Evolutionary conservation across 2,797 vertebrate species (phyloP).

Genomic region (Lacerta viridis): DNA sequence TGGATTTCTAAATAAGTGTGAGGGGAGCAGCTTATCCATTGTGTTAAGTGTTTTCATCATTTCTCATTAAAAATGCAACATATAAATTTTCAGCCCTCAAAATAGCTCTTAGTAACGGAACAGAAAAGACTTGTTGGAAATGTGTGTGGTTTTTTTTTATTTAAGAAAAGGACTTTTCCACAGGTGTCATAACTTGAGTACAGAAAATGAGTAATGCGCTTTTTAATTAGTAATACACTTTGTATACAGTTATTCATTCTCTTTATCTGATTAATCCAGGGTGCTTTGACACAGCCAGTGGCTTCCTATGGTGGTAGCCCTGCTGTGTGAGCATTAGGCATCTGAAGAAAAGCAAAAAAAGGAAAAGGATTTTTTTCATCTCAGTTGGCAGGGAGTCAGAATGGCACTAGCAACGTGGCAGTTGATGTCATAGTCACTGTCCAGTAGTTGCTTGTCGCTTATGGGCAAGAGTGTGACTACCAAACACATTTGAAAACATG

Average conservation of each 20-base stretch:
- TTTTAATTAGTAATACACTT: constrained; percentile 1
- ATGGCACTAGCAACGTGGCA: background rate
- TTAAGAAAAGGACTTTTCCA: background rate
- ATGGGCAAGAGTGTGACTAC: background rate
- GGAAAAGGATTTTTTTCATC: background rate
- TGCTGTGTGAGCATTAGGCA: background rate
- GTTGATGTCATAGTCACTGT: background rate
- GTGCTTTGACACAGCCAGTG: background rate
- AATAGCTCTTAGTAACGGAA: background rate
- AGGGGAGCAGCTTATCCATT: background rate
- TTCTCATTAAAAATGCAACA: background rate
- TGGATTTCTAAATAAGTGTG: background rate
- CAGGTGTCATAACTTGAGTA: background rate
- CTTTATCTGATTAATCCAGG: background rate
- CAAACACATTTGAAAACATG: background rate
- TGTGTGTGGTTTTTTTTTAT: no score
- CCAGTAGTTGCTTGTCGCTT: background rate
- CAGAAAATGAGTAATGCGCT: background rate
- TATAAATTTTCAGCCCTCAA: background rate
- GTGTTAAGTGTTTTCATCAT: background rate
- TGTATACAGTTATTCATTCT: background rate
- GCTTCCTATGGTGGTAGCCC: background rate
- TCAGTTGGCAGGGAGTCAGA: background rate
- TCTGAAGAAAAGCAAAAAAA: no score
- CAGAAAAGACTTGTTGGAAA: background rate